Base-by-base conservation (phyloP, 1,140 invertebrate species). In the Tyrophagus putrescentiae region DNA sequence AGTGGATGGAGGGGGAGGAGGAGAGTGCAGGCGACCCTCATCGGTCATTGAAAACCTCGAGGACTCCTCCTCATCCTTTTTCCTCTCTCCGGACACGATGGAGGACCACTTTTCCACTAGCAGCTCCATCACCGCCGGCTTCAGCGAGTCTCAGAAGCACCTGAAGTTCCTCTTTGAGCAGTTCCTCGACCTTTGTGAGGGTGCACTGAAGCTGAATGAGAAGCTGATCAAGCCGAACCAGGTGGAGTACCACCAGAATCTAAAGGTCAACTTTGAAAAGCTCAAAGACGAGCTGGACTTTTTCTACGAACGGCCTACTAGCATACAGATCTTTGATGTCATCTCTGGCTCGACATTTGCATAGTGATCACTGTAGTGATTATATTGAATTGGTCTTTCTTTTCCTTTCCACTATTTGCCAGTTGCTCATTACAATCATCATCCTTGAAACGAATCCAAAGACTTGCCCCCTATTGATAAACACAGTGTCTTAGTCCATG, bases 141-240 rank as follows among this genome's bases (percentile, higher is more conserved):
- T 7, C 16, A 7, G 6, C 6, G 41, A 45, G 25, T 16, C 13
- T 27, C 34, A 59, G 27, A 42, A 42, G 23, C 25, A 57, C 42
- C 52, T 65, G 29, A 57, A 57, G 33, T 33, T 41, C 29, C 16
- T 56, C 4, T 65, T 57, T n/a, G 48, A 59, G 54, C 57, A 62
- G 27, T 93, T 94, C 74, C 78, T 91, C 33, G 80, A 83, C 64
- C 81, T 90, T 44, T 93, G 87, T 70, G 83, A 87, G 65, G 82
- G 82, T 27, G 88, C 87, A 0, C 70, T 93, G 29, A 84, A 90
- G 70, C 77, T 92, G 52, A 93, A 93, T 73, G 83, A 81, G 21
- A 83, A 83, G 65, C 74, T 93, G 48, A 87, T 93, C 64, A 79
- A 79, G 34, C 79, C 80, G 4, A 87, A 93, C 72, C 88, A 92